Base-by-base conservation (phyloP, 2,113 vertebrate genomes). In the Myiagra hebetior region DNA sequence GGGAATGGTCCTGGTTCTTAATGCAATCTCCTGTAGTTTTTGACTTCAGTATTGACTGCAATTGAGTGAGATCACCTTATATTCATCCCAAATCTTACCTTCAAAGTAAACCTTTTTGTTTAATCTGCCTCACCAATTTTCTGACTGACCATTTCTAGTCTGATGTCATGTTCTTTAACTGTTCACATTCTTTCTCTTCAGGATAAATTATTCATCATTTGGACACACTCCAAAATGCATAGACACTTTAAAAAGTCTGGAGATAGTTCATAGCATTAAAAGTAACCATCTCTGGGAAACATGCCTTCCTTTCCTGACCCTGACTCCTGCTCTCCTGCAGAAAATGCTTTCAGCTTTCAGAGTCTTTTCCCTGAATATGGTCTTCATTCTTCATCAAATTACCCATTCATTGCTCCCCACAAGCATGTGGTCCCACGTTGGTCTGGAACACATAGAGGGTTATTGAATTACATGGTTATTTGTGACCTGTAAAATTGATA, bases 401-500 rank as follows among this genome's bases (percentile, higher is more conserved):
- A 93, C 75, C 44, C 84, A 89, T 85, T 95, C 92, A 75, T 89
- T 91, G 73, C 82, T 93, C 69, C 59, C 69, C 47, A 65, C 85
- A 91, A 91, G 47, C 82, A 96, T 91, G 72, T 91, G 91, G 88
- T 95, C 87, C 62, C 86, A 75, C 0, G 7, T 67, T 57, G 69
- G 78, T 97, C 95, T 96, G 95, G 93, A 96, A 91, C 68, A 77
- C 77, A 82, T 80, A 94, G 65, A 96, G 64, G 76, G 96, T 96
- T 97, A 97, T 97, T 97, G 88, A 96, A 96, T 97, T 97, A 97
- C 97, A 97, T 79, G 88, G 95, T 92, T 97, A 95, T 96, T 97
- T 97, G 96, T 96, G 95, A 96, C 97, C 97, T 96, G 95, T 97
- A 97, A 97, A 96, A 97, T 95, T 97, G 96, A 97, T 97, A 97